Evolutionary conservation across 2,797 vertebrate species (phyloP), one percentile per base, ranked within the genome.

Genomic region (Phyllotis vaccarum): DNA sequence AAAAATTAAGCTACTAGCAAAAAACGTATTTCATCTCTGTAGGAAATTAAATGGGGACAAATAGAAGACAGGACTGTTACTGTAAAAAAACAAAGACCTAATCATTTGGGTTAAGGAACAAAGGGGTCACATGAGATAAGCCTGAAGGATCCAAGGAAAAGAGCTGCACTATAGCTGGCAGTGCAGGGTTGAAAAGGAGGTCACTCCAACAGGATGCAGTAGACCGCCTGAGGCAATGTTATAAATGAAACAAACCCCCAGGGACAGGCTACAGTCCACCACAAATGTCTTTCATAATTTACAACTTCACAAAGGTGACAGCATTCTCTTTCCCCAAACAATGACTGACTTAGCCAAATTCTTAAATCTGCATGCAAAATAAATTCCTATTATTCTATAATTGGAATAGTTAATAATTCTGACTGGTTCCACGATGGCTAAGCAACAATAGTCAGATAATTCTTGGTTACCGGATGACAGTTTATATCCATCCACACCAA

Each of bases 201-300:
- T 99, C 99, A 99, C 97, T 99, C 98, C 99, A 99, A 99, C 99
- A 99, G 99, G 99, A 99, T 99, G 98, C 98, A 97, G 98, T 98
- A 98, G 98, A 99, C 98, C 95, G 98, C 99, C 98, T 0, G 75
- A 98, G 98, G 99, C 99, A 97, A 97, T 90, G 97, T 98, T 98
- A 98, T 98, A 99, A 99, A 99, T 99, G 99, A 99, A 99, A 99
- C 97, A 98, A 98, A 99, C 98, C 99, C 99, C 98, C 98, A 98
- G 99, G 99, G 99, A 97, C 96, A 96, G 95, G 96, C 97, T 97
- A 98, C 96, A 98, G 98, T 98, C 98, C 98, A 97, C 96, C 97
- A 98, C 98, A 97, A 97, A 98, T 97, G 98, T 97, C 98, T 98
- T 99, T 98, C 98, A 98, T 98, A 98, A 98, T 98, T 98, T 98